A percentile compares a stretch with the other conserved stretches of the same genome.
Conservation (phyloP, 2,113 vertebrate species). For the Xiphophorus hellerii region DNA sequence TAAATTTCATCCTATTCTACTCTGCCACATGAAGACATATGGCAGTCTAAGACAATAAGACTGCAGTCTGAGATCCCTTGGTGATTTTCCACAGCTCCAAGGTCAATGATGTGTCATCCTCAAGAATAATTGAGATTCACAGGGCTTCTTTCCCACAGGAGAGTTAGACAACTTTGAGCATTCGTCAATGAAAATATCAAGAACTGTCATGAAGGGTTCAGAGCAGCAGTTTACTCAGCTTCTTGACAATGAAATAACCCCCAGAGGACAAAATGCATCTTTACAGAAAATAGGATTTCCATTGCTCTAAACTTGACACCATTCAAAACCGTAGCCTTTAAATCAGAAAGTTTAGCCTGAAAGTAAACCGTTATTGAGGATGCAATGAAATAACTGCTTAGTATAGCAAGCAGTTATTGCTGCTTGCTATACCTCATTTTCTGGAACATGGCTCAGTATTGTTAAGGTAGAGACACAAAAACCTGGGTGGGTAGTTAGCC, state of each 20-base stretch:
- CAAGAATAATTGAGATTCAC: constrained; percentile 45
- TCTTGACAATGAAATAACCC: constrained; percentile 17
- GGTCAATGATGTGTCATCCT: constrained; percentile 58
- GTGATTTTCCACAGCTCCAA: constrained; percentile 54
- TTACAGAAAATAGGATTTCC: background rate
- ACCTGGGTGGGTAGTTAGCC: too few species aligned
- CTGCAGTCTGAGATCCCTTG: constrained; percentile 18
- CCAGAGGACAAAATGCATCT: constrained; percentile 28
- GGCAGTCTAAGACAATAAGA: constrained; percentile 37
- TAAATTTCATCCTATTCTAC: background rate
- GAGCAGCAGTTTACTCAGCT: constrained; percentile 30
- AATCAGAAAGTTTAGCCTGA: background rate
- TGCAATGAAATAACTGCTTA: background rate
- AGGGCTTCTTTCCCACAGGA: constrained; percentile 24
- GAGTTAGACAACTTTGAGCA: constrained; percentile 29
- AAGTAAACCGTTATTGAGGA: background rate
- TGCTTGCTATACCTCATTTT: background rate
- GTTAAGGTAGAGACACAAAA: background rate
- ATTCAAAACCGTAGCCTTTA: background rate
- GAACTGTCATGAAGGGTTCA: constrained; percentile 23
- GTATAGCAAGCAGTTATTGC: background rate
- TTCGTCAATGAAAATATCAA: constrained; percentile 56
- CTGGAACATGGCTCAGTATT: background rate
- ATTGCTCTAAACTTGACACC: background rate
- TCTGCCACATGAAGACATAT: background rate